Percentiles rank a stretch among this genome's conserved stretches.
Evolutionary conservation across 2,888 invertebrate genomes (phyloP).

Genomic region (Prenolepis imparis): DNA sequence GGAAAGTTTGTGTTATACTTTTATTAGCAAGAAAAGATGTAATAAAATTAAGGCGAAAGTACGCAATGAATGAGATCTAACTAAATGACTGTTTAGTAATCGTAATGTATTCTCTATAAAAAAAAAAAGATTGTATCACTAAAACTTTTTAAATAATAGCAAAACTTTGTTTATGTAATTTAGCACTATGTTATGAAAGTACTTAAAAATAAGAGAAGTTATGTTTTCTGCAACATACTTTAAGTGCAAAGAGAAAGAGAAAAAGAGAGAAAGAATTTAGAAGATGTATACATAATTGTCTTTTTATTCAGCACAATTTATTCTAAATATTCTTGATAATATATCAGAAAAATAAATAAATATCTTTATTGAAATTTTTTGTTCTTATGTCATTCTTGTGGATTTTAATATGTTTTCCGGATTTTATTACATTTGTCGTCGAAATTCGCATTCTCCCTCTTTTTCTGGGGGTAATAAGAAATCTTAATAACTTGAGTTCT

Average conservation of each 20-base stretch:
- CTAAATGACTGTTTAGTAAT: not conserved
- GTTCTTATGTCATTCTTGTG: not conserved
- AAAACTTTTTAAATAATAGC: not conserved
- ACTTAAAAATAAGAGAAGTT: not conserved
- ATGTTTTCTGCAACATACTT: not conserved
- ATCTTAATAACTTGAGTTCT: conserved; percentile 25
- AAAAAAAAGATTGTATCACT: not conserved
- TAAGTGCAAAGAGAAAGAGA: not conserved
- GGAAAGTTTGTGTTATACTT: conserved; percentile 29
- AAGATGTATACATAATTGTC: not conserved
- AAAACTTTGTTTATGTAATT: not conserved
- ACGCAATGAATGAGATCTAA: not conserved
- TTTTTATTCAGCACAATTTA: not conserved
- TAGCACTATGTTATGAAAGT: not conserved
- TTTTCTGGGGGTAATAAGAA: not conserved
- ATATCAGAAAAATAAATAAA: not conserved
- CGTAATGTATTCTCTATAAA: not conserved
- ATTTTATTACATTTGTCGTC: not conserved
- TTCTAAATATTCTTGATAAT: not conserved
- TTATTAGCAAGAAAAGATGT: not conserved
- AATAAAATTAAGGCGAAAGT: not conserved
- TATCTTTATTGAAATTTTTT: not conserved
- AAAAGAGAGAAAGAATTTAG: not conserved
- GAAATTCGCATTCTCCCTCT: not conserved
- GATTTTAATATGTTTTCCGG: not conserved